These are phyloP conservation scores for Nesoenas mayeri DNA, from an alignment of 2,113 vertebrate species.

Conservation along the genomic window DNA sequence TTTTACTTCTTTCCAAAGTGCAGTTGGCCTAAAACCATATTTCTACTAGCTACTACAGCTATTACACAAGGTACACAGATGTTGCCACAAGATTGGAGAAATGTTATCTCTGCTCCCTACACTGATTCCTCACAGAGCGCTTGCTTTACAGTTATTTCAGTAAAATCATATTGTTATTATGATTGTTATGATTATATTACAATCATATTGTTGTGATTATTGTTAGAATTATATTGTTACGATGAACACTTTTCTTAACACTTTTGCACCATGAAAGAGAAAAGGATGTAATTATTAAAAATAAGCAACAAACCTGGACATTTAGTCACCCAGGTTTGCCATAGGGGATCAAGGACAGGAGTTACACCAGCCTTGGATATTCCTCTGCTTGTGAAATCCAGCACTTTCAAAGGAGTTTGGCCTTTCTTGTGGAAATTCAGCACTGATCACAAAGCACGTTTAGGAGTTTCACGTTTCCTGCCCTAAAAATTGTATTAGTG, in stretches of 20 bases:
- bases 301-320: neutral
- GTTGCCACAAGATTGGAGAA: neutral
- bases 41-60: neutral
- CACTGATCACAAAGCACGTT: too few species aligned
- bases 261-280: neutral
- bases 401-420: too few species aligned
- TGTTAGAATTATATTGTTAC: too few species aligned
- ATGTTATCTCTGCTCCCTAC: neutral
- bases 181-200: too few species aligned
- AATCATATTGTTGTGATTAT: too few species aligned
- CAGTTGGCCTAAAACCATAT: accelerated
- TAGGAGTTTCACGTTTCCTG: too few species aligned
- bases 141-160: neutral
- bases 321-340: neutral
- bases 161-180: too few species aligned
- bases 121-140: neutral
- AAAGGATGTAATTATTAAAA: neutral
- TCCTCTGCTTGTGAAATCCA: too few species aligned
- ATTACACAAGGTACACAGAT: neutral
- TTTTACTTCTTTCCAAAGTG: neutral
- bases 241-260: neutral
- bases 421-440: too few species aligned
- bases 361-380: too few species aligned
- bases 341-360: neutral
- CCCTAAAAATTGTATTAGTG: too few species aligned